Percentiles rank a stretch among this genome's conserved stretches.
These are phyloP conservation scores for Pipistrellus pipistrellus DNA, from an alignment of 2,797 vertebrate species.

Conservation along the genomic window DNA sequence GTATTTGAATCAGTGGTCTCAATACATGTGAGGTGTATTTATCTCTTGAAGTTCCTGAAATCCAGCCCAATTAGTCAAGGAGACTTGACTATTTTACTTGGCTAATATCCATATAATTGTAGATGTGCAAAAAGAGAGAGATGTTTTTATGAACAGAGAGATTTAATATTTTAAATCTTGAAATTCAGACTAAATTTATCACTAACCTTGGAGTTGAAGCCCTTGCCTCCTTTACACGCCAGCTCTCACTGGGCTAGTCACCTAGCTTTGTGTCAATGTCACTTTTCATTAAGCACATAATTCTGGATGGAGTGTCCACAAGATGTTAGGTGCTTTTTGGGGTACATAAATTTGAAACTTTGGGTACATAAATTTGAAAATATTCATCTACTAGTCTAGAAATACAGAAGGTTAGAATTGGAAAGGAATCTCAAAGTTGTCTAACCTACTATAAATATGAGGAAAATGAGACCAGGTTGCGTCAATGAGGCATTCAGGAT, in stretches of 20 bases:
- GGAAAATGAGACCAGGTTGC: not conserved
- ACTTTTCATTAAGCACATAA: not conserved
- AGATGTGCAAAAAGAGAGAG: constrained; percentile 3
- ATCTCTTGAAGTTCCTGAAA: constrained; percentile 62
- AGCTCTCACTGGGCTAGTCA: not conserved
- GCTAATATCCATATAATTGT: constrained; percentile 1
- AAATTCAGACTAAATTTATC: constrained; percentile 29
- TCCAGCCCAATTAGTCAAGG: constrained; percentile 59
- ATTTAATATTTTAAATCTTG: constrained; percentile 71
- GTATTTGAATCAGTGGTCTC: constrained; percentile 55
- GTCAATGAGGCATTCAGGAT: not conserved
- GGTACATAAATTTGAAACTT: not conserved
- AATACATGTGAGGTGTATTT: constrained; percentile 44
- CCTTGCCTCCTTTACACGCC: not conserved
- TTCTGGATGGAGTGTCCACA: constrained; percentile 23
- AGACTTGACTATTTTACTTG: constrained; percentile 29
- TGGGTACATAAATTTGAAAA: not conserved
- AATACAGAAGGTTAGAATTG: not conserved
- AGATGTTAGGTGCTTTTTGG: not conserved
- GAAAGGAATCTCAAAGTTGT: not conserved
- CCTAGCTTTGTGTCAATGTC: not conserved
- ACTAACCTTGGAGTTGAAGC: constrained; percentile 31
- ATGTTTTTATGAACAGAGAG: constrained; percentile 51
- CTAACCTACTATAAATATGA: not conserved
- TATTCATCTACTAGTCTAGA: not conserved